These are phyloP conservation scores for Rhagonycha lutea DNA, from an alignment of 2,888 invertebrate species.

Conservation along the genomic window DNA sequence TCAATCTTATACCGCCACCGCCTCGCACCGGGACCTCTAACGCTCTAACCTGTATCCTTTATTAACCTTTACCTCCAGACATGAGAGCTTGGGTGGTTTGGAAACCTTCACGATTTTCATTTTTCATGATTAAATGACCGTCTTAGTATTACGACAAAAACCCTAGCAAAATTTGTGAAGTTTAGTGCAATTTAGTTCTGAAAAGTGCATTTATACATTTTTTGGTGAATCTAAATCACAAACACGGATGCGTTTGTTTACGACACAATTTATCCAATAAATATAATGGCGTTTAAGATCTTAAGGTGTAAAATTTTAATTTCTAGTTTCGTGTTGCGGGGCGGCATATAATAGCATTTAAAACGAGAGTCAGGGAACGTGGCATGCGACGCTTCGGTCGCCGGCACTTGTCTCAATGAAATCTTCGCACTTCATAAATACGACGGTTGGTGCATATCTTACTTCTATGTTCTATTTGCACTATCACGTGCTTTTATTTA, in stretches of 20 bases:
- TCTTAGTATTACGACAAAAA: too few species aligned
- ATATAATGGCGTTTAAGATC: neutral
- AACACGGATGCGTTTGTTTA: neutral
- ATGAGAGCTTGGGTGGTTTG: too few species aligned
- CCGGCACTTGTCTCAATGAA: constrained; percentile 33
- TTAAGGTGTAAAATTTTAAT: constrained; percentile 28
- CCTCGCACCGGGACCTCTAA: too few species aligned
- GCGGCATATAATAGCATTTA: constrained; percentile 26
- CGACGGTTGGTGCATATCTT: constrained; percentile 29
- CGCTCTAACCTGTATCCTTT: too few species aligned
- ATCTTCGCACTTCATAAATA: constrained; percentile 32
- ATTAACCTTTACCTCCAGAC: too few species aligned
- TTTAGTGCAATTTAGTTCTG: too few species aligned
- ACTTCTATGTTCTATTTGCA: constrained; percentile 16
- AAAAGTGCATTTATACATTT: too few species aligned
- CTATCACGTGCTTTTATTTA: constrained; percentile 30
- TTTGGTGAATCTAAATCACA: too few species aligned
- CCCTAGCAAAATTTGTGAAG: too few species aligned
- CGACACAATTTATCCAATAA: neutral
- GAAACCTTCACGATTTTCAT: too few species aligned
- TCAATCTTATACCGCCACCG: too few species aligned
- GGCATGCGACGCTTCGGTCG: constrained; percentile 33
- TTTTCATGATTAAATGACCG: too few species aligned
- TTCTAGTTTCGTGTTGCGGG: constrained; percentile 28
- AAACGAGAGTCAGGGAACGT: constrained; percentile 33